Conservation (phyloP, 2,797 vertebrate species). For the Telmatherina bonti region DNA sequence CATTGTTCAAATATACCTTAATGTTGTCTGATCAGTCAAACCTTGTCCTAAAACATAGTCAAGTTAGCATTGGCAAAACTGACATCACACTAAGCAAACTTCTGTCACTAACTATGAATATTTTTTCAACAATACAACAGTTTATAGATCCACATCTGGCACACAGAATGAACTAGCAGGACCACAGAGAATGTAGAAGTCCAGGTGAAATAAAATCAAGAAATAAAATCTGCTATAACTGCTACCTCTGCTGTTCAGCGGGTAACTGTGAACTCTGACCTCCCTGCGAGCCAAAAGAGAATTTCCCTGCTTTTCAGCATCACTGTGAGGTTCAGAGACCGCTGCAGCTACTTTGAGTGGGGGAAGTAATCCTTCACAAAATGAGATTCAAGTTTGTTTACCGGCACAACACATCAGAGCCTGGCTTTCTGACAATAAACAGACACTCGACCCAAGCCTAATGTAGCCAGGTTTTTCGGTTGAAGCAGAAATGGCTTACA, state of each 20-base stretch:
- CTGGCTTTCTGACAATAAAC: slow-evolving; percentile 61
- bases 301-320: slow-evolving; percentile 35
- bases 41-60: background rate
- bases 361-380: slow-evolving; percentile 50
- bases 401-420: slow-evolving; percentile 54
- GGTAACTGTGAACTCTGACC: slow-evolving; percentile 42
- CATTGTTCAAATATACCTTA: background rate
- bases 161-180: background rate
- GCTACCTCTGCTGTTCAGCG: slow-evolving; percentile 25
- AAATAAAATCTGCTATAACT: slow-evolving; percentile 35
- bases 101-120: background rate
- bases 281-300: slow-evolving; percentile 38
- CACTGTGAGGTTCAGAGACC: slow-evolving; percentile 46
- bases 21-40: background rate
- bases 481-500: slow-evolving; percentile 67
- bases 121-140: background rate
- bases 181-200: background rate
- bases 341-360: slow-evolving; percentile 43
- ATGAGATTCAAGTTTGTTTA: slow-evolving; percentile 56
- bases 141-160: background rate
- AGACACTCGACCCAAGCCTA: slow-evolving; percentile 52
- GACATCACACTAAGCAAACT: background rate
- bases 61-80: background rate
- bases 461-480: slow-evolving; percentile 59
- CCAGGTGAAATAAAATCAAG: slow-evolving; percentile 15